Percentiles rank a stretch among this genome's conserved stretches.
Conservation (phyloP, 2,888 invertebrate genomes). For the Hanleya hanleyi region DNA sequence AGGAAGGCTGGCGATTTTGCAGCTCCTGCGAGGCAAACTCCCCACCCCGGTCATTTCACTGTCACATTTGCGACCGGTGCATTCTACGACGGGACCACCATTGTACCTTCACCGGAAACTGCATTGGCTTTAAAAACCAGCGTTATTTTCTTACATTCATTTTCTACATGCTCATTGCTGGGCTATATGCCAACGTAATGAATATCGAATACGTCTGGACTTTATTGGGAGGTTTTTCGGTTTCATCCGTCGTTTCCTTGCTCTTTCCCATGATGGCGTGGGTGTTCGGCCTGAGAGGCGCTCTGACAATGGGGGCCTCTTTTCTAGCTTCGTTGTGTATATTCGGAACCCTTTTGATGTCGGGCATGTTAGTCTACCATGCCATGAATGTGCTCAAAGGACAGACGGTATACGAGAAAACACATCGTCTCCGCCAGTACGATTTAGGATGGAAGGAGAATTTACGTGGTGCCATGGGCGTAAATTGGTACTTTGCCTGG, state of each 20-base stretch:
- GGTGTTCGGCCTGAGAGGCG: slow-evolving; percentile 51
- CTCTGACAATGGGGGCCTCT: slow-evolving; percentile 49
- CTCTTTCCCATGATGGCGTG: slow-evolving; percentile 66
- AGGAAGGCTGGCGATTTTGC: slow-evolving; percentile 90
- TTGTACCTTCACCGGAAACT: slow-evolving; percentile 88
- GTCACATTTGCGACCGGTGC: slow-evolving; percentile 57
- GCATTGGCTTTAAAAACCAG: slow-evolving; percentile 89
- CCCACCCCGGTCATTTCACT: slow-evolving; percentile 69
- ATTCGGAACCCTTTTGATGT: slow-evolving; percentile 56
- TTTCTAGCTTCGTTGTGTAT: slow-evolving; percentile 64
- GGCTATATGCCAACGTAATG: slow-evolving; percentile 67
- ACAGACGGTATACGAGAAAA: slow-evolving; percentile 84
- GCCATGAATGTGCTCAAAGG: slow-evolving; percentile 83
- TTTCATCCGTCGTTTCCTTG: slow-evolving; percentile 55
- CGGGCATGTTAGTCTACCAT: slow-evolving; percentile 66
- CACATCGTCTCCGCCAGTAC: slow-evolving; percentile 78
- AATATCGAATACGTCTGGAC: slow-evolving; percentile 68
- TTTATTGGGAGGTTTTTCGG: slow-evolving; percentile 56
- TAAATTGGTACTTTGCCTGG: slow-evolving; percentile 86
- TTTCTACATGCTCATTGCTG: slow-evolving; percentile 81
- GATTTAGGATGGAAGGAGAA: slow-evolving; percentile 84
- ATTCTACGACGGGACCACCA: slow-evolving; percentile 52
- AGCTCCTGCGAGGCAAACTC: slow-evolving; percentile 66
- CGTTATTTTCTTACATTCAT: slow-evolving; percentile 88
- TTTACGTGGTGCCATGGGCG: slow-evolving; percentile 84